Evolutionary conservation across 2,888 invertebrate genomes (phyloP).

Genomic region (Drosophila emarginata): DNA sequence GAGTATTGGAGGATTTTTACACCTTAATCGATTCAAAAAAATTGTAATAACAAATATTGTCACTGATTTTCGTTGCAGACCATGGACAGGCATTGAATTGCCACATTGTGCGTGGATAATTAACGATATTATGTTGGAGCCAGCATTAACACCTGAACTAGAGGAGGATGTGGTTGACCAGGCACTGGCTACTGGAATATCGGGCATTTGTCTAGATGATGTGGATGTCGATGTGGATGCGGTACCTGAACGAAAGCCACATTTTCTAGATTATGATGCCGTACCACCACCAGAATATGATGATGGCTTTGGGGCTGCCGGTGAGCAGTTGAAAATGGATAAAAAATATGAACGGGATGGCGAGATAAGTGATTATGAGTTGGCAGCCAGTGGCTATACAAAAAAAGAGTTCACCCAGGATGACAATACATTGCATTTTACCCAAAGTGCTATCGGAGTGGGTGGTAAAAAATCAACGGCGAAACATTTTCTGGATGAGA

Average conservation of each 20-base stretch:
- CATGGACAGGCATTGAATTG: conserved; percentile 55
- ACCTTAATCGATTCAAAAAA: too few relatives aligned
- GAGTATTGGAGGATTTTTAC: too few relatives aligned
- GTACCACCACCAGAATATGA: conserved; percentile 84
- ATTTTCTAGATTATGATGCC: conserved; percentile 86
- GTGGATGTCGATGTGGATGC: conserved; percentile 75
- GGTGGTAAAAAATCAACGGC: conserved; percentile 58
- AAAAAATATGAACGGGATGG: conserved; percentile 82
- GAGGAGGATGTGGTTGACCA: conserved; percentile 47
- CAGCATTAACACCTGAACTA: conserved; percentile 46
- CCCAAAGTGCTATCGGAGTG: conserved; percentile 32
- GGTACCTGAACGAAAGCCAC: conserved; percentile 83
- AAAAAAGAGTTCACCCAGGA: conserved; percentile 82
- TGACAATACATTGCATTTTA: conserved; percentile 77
- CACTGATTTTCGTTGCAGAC: conserved; percentile 41
- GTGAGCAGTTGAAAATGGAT: conserved; percentile 81
- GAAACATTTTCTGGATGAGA: conserved; percentile 82
- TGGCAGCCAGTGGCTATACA: conserved; percentile 82
- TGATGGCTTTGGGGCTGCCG: conserved; percentile 66
- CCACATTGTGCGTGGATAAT: conserved; percentile 15
- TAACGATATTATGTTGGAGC: conserved; percentile 59
- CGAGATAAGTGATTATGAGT: conserved; percentile 82
- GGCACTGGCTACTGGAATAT: conserved; percentile 44
- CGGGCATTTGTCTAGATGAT: conserved; percentile 59
- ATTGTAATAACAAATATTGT: conserved; percentile 31